These are phyloP conservation scores for Periparus ater DNA, from an alignment of 2,797 vertebrate species.

Conservation along the genomic window DNA sequence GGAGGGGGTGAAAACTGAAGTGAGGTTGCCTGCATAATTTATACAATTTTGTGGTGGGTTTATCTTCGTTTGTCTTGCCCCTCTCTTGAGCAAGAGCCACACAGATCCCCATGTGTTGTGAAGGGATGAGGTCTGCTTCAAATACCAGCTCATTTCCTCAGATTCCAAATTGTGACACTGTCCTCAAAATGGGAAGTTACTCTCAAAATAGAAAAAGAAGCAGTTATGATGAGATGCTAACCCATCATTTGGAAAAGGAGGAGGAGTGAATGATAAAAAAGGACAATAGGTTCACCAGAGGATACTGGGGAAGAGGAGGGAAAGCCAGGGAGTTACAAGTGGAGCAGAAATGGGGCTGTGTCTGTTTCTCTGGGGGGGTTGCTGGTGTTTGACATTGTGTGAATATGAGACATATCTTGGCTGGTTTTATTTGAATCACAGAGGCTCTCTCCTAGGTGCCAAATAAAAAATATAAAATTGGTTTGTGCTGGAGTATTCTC, in stretches of 20 bases:
- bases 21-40: background rate
- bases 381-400: background rate
- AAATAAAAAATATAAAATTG: constrained; percentile 68
- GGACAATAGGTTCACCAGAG: background rate
- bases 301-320: background rate
- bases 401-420: background rate
- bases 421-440: background rate
- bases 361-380: too few species aligned
- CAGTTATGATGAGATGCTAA: background rate
- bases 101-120: background rate
- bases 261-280: background rate
- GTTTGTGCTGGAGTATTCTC: constrained; percentile 20
- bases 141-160: background rate
- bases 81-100: background rate
- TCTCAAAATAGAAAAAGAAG: background rate
- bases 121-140: background rate
- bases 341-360: fast-evolving
- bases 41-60: background rate
- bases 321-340: background rate
- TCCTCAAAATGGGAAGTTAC: background rate
- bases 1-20: constrained; percentile 1
- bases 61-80: background rate
- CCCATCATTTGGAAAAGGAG: background rate
- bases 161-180: background rate
- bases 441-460: constrained; percentile 51